Conservation (phyloP, 2,888 invertebrate genomes). For the Odontocerum albicorne region DNA sequence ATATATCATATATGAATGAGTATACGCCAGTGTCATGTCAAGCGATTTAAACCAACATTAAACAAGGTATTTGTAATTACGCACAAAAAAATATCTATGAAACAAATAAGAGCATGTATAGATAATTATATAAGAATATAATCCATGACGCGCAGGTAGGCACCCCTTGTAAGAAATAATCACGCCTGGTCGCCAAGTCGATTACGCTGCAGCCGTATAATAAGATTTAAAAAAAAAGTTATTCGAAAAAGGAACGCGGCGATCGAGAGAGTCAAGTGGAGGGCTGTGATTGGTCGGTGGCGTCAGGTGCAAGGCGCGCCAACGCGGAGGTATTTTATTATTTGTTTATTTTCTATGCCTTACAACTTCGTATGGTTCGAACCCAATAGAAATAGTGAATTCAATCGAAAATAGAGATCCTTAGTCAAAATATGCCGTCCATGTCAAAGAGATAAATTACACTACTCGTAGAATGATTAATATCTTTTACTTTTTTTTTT, state of each 20-base stretch:
- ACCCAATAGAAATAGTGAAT: too few relatives aligned
- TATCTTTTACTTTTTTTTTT: too few relatives aligned
- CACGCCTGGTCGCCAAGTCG: slow-evolving; percentile 24
- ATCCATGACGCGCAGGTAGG: background rate
- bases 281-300: slow-evolving; percentile 34
- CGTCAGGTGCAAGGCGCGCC: slow-evolving; percentile 36
- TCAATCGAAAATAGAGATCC: too few relatives aligned
- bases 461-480: too few relatives aligned
- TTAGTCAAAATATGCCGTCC: too few relatives aligned
- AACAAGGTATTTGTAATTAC: too few relatives aligned
- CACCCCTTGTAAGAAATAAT: slow-evolving; percentile 18
- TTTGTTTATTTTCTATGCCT: slow-evolving; percentile 37
- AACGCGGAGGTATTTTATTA: slow-evolving; percentile 32
- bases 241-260: slow-evolving; percentile 23
- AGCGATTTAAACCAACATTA: too few relatives aligned
- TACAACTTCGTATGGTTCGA: slow-evolving; percentile 6
- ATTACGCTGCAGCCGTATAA: slow-evolving; percentile 27
- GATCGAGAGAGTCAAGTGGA: slow-evolving; percentile 20
- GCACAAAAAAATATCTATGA: too few relatives aligned
- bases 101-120: background rate
- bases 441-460: too few relatives aligned
- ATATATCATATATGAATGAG: too few relatives aligned
- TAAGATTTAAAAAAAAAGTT: slow-evolving; percentile 28
- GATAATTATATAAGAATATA: background rate
- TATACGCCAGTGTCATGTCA: too few relatives aligned